Percentiles rank a stretch among this genome's conserved stretches.
Conservation (phyloP, 53 echinoderm and acorn worm genomes). For the Paracentrotus lividus region DNA sequence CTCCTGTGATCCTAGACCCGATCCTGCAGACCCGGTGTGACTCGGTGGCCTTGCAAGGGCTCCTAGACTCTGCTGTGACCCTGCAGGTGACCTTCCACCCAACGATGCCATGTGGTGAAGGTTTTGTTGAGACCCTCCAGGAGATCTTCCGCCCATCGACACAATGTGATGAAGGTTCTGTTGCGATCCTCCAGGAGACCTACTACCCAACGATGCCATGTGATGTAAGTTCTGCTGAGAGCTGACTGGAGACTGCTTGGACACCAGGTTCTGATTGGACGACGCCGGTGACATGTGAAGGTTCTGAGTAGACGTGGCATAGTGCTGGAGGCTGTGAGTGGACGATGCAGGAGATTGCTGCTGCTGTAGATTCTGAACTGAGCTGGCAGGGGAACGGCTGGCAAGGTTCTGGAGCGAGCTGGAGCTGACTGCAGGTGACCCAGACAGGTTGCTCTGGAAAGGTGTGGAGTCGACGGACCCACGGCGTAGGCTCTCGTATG, state of each 20-base stretch:
- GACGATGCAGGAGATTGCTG: slow-evolving; percentile 56
- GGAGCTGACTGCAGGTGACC: slow-evolving; percentile 44
- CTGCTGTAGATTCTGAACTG: slow-evolving; percentile 78
- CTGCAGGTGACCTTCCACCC: slow-evolving; percentile 62
- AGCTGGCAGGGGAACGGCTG: slow-evolving; percentile 82
- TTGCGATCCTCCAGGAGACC: slow-evolving; percentile 76
- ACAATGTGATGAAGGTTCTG: slow-evolving; percentile 68
- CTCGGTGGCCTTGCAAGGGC: slow-evolving; percentile 30
- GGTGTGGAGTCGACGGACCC: slow-evolving; percentile 75
- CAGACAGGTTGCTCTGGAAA: slow-evolving; percentile 60
- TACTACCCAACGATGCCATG: background rate
- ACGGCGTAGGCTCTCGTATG: slow-evolving; percentile 75
- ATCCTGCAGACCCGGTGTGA: slow-evolving; percentile 49
- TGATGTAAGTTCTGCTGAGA: slow-evolving; percentile 83
- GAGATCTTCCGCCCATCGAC: slow-evolving; percentile 7
- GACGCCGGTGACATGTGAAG: slow-evolving; percentile 77
- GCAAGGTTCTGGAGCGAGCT: slow-evolving; percentile 67
- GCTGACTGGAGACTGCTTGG: slow-evolving; percentile 72
- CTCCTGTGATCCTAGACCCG: slow-evolving; percentile 83
- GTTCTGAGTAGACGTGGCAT: slow-evolving; percentile 73
- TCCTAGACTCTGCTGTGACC: slow-evolving; percentile 82
- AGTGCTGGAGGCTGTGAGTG: slow-evolving; percentile 40
- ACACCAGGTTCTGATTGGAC: slow-evolving; percentile 86
- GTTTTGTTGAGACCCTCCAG: slow-evolving; percentile 82
- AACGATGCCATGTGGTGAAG: slow-evolving; percentile 41